Conservation (phyloP, 2,888 invertebrate genomes). For the Dicycla oo region DNA sequence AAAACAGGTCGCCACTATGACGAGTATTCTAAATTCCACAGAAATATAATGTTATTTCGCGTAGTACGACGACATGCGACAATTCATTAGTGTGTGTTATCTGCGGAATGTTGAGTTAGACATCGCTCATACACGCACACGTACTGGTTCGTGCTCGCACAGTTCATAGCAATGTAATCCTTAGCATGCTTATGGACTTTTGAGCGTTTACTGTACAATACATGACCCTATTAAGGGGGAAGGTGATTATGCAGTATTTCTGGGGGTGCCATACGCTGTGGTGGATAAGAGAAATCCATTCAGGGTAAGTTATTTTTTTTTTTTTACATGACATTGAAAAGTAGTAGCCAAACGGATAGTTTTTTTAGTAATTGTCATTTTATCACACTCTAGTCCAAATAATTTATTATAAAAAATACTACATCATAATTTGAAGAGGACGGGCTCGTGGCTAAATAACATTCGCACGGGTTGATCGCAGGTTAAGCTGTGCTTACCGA, state of each 20-base stretch:
- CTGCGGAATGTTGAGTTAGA: too few relatives aligned
- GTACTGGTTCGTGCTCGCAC: too few relatives aligned
- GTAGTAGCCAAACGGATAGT: not conserved
- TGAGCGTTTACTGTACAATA: too few relatives aligned
- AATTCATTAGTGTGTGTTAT: too few relatives aligned
- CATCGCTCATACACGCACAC: too few relatives aligned
- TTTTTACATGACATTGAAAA: not conserved
- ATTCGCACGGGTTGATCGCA: not conserved
- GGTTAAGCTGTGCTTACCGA: not conserved
- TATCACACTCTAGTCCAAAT: not conserved
- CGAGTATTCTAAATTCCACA: too few relatives aligned
- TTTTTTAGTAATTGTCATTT: not conserved
- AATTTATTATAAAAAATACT: not conserved
- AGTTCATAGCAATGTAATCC: too few relatives aligned
- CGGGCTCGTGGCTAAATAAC: not conserved
- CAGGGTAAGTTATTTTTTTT: slow-evolving; percentile 37
- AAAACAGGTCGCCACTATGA: too few relatives aligned
- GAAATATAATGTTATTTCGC: too few relatives aligned
- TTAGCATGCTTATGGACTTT: too few relatives aligned
- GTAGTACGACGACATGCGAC: too few relatives aligned
- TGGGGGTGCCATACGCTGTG: slow-evolving; percentile 55
- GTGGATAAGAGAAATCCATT: slow-evolving; percentile 52
- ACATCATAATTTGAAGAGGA: not conserved
- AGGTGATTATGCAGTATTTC: slow-evolving; percentile 36
- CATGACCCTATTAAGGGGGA: slow-evolving; percentile 32